Evolutionary conservation across 2,797 vertebrate species (phyloP).

Genomic region (Fistularia tabacaria): DNA sequence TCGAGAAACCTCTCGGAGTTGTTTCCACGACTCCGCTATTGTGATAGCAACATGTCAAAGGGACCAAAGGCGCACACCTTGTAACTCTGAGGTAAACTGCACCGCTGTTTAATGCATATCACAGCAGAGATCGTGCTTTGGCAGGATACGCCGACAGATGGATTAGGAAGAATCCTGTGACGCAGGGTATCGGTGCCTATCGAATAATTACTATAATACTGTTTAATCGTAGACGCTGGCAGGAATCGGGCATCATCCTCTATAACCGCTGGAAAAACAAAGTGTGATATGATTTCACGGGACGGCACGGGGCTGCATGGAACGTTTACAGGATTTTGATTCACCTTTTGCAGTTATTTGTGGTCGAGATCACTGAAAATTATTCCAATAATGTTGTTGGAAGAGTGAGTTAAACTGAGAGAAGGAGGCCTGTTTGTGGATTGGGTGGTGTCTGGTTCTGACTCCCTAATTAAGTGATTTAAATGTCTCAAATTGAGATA

Average conservation of each 20-base stretch:
- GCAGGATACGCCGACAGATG: background rate
- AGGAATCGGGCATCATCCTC: constrained; percentile 1
- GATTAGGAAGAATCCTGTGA: too few species aligned
- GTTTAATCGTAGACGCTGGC: background rate
- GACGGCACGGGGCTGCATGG: background rate
- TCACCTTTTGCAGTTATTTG: constrained; percentile 1
- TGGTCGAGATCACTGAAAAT: background rate
- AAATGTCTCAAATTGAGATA: constrained; percentile 12
- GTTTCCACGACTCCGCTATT: constrained; percentile 8
- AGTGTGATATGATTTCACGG: constrained; percentile 4
- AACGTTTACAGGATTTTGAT: constrained; percentile 17
- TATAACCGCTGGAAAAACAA: constrained; percentile 1
- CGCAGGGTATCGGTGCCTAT: too few species aligned
- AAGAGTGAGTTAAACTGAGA: constrained; percentile 8
- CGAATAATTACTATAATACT: background rate
- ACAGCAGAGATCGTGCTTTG: background rate
- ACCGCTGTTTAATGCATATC: constrained; percentile 9
- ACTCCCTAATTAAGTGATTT: constrained; percentile 14
- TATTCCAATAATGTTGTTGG: constrained; percentile 1
- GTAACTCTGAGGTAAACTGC: constrained; percentile 50
- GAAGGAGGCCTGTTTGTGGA: background rate
- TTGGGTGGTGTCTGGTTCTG: background rate
- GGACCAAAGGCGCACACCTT: constrained; percentile 27
- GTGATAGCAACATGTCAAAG: constrained; percentile 20
- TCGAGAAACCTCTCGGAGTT: constrained; percentile 37